These are phyloP conservation scores for Poeciliopsis turneri DNA, from an alignment of 2,797 vertebrate genomes.

Conservation along the genomic window DNA sequence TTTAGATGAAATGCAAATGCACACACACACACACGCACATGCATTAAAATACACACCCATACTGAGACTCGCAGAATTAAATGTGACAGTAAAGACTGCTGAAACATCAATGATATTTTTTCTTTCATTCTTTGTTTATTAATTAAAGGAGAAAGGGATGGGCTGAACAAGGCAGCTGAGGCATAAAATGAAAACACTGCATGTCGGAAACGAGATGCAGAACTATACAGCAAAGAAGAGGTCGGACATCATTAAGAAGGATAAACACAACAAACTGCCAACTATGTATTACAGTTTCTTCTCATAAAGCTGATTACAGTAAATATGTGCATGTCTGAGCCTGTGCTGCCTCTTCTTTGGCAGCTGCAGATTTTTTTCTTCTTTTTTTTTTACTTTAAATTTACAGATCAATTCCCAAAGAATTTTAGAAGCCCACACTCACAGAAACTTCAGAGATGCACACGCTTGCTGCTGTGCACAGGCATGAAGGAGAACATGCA, in stretches of 20 bases:
- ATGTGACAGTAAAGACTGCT: conserved; percentile 38
- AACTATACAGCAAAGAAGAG: conserved; percentile 7
- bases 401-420: conserved; percentile 41
- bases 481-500: background rate
- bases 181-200: background rate
- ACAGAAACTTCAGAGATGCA: background rate
- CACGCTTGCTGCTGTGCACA: background rate
- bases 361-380: conserved; percentile 32
- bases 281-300: conserved; percentile 10
- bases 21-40: conserved; percentile 2
- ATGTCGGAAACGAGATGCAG: conserved; percentile 6
- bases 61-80: conserved; percentile 22
- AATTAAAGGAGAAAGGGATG: conserved; percentile 49
- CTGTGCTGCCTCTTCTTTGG: conserved; percentile 8
- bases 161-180: conserved; percentile 10
- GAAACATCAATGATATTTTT: conserved; percentile 31
- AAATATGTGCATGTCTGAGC: conserved; percentile 21
- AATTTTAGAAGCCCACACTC: conserved; percentile 41
- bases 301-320: conserved; percentile 34
- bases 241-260: conserved; percentile 34
- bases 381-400: conserved; percentile 28
- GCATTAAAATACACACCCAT: conserved; percentile 4
- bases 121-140: conserved; percentile 44
- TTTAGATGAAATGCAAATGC: conserved; percentile 10
- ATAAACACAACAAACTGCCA: conserved; percentile 16